Percentiles rank a stretch among this genome's conserved stretches.
phyloP scores from a whole-genome alignment of 2,888 invertebrate genomes.

The Nomada flava region DNA sequence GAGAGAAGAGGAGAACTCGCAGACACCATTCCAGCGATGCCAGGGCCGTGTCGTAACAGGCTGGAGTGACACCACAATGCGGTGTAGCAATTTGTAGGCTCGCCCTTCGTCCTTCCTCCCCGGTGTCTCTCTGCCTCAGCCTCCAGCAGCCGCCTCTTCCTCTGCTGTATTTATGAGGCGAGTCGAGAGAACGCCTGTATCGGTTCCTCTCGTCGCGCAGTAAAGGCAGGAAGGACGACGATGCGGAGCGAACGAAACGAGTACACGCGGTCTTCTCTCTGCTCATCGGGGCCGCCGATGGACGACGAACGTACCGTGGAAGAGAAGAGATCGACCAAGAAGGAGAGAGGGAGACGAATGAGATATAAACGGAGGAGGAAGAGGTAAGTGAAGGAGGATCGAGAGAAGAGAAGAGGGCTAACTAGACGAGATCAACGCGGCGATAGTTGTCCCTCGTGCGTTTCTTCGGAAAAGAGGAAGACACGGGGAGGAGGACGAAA shows the following conservation, averaged over 20 bases:
- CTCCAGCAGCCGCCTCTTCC: constrained; percentile 49
- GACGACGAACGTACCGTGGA: constrained; percentile 16
- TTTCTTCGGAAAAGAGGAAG: constrained; percentile 63
- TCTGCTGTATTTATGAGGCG: constrained; percentile 78
- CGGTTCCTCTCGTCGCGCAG: constrained; percentile 54
- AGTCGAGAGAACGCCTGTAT: constrained; percentile 60
- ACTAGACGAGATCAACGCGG: constrained; percentile 81
- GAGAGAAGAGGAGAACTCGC: constrained; percentile 61
- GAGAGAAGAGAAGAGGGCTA: constrained; percentile 72
- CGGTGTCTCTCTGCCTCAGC: constrained; percentile 40
- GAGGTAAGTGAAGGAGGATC: constrained; percentile 21
- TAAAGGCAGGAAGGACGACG: constrained; percentile 48
- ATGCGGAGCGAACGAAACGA: constrained; percentile 48
- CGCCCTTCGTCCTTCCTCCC: constrained; percentile 76
- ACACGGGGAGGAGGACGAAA: constrained; percentile 38
- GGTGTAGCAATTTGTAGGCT: constrained; percentile 84
- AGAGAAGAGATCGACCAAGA: neutral
- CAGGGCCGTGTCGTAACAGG: constrained; percentile 83
- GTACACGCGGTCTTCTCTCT: constrained; percentile 25
- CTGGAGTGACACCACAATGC: constrained; percentile 84
- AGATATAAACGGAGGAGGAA: neutral
- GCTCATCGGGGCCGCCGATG: constrained; percentile 34
- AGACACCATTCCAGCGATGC: constrained; percentile 84
- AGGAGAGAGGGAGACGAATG: neutral
- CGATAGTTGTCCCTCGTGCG: constrained; percentile 78